Conservation (phyloP, 2,888 invertebrate genomes). For the Anorthoa munda region DNA sequence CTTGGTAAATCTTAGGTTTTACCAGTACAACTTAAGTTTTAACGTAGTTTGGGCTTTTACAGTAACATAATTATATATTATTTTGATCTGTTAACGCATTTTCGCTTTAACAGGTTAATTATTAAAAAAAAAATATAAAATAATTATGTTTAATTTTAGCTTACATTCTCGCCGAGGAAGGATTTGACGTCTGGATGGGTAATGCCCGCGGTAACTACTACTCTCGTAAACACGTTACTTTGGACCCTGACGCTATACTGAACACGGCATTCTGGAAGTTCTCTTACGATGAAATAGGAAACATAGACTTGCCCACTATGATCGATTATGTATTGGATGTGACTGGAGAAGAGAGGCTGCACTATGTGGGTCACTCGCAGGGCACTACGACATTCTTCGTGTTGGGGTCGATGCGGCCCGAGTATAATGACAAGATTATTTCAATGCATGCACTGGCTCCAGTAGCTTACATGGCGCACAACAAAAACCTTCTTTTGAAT, state of each 20-base stretch:
- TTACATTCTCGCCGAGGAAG: slow-evolving; percentile 92
- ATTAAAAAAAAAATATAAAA: too few species aligned
- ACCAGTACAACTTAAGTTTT: background rate
- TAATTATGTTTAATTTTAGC: slow-evolving; percentile 69
- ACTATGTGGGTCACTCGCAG: slow-evolving; percentile 96
- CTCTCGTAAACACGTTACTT: slow-evolving; percentile 89
- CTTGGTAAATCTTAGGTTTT: too few species aligned
- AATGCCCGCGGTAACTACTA: slow-evolving; percentile 95
- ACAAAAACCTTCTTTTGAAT: slow-evolving; percentile 86
- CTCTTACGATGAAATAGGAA: slow-evolving; percentile 96
- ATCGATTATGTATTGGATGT: slow-evolving; percentile 92
- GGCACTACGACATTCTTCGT: slow-evolving; percentile 93
- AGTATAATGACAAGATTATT: slow-evolving; percentile 92
- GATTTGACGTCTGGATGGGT: slow-evolving; percentile 96
- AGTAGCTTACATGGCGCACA: slow-evolving; percentile 92
- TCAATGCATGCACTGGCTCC: slow-evolving; percentile 93
- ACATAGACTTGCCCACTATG: slow-evolving; percentile 94
- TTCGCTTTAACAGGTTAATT: too few species aligned
- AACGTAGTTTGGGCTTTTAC: too few species aligned
- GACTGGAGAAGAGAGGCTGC: slow-evolving; percentile 91
- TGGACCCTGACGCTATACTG: slow-evolving; percentile 80
- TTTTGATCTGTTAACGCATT: too few species aligned
- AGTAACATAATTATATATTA: too few species aligned
- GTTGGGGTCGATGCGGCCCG: slow-evolving; percentile 92
- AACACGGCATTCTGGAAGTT: slow-evolving; percentile 92